These are phyloP conservation scores for Caenorhabditis sp. DNA, from an alignment of 2,888 invertebrate genomes.

Conservation along the genomic window DNA sequence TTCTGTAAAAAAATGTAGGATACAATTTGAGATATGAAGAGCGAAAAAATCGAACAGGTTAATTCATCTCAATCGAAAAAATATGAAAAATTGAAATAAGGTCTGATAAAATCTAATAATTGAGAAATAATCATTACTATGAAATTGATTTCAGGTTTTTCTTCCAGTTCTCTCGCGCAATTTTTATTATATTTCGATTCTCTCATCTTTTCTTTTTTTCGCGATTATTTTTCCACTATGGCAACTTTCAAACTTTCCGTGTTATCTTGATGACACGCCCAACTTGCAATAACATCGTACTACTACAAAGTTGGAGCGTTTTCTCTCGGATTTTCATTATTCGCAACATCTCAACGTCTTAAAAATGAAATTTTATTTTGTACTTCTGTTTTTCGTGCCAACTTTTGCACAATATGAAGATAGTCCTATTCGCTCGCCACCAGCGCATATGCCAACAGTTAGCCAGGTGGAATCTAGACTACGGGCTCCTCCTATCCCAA, in stretches of 20 bases:
- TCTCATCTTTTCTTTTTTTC: background rate
- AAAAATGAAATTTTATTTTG: background rate
- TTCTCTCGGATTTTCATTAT: background rate
- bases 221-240: background rate
- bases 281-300: background rate
- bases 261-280: conserved; percentile 1
- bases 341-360: too few relatives aligned
- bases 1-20: background rate
- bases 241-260: background rate
- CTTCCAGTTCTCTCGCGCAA: background rate
- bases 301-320: background rate
- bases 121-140: background rate
- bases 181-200: background rate
- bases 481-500: conserved; percentile 13
- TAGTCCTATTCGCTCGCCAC: background rate
- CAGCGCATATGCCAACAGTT: background rate
- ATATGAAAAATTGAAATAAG: background rate
- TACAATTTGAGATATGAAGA: too few relatives aligned
- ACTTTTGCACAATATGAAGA: conserved; percentile 1
- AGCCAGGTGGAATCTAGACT: background rate
- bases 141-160: background rate
- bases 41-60: background rate
- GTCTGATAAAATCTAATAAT: background rate
- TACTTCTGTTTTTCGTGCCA: background rate
- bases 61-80: background rate